A percentile compares a stretch with the other conserved stretches of the same genome.
These are phyloP conservation scores for Cerastoderma edule DNA, from an alignment of 2,888 invertebrate species.

Conservation along the genomic window DNA sequence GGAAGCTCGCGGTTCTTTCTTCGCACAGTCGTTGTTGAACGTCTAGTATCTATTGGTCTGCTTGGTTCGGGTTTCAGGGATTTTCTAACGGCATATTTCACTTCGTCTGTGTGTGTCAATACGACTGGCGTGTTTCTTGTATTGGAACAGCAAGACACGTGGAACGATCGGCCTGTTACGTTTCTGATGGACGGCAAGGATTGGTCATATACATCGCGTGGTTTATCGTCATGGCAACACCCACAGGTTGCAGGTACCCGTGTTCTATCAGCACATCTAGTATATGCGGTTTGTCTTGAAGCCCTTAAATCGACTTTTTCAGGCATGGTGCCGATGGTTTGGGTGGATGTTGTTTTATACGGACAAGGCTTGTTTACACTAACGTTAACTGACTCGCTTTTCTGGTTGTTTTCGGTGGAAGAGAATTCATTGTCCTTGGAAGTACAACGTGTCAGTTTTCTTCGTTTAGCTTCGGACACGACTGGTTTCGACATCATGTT, in stretches of 20 bases:
- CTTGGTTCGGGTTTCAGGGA: slow-evolving; percentile 26
- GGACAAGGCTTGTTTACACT: background rate
- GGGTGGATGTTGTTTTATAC: background rate
- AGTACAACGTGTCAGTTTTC: slow-evolving; percentile 45
- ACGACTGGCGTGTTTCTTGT: no score
- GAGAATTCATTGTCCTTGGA: no score
- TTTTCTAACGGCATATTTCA: slow-evolving; percentile 50
- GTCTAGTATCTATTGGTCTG: background rate
- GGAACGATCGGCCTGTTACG: background rate
- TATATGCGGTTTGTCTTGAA: background rate
- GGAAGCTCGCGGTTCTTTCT: background rate
- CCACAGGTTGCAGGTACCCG: background rate
- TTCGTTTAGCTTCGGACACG: slow-evolving; percentile 47
- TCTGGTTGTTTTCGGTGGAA: background rate
- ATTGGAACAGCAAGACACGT: no score
- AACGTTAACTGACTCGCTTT: background rate
- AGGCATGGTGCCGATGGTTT: background rate
- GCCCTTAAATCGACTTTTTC: background rate
- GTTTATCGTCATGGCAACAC: background rate
- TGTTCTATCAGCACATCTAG: background rate
- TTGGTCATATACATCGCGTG: background rate
- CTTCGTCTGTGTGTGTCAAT: slow-evolving; percentile 3
- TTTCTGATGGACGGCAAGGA: background rate
- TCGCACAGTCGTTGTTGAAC: background rate
- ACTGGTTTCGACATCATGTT: slow-evolving; percentile 31